These are phyloP conservation scores for Mormyrus hasselquistii DNA, from an alignment of 2,797 vertebrate species.

Conservation along the genomic window DNA sequence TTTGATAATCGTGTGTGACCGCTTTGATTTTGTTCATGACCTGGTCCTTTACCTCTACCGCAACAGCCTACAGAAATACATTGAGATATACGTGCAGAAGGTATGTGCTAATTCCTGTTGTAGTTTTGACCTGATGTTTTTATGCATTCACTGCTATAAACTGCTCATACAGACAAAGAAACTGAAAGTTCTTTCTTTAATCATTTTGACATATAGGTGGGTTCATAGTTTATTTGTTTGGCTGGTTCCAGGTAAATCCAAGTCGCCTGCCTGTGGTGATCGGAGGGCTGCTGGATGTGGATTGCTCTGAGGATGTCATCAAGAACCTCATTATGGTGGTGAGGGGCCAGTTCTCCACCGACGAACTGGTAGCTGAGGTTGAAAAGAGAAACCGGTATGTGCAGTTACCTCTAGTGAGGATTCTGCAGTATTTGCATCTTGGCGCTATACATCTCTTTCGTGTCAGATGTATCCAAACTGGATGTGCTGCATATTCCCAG, in stretches of 20 bases:
- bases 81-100: conserved; percentile 95
- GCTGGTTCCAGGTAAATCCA: conserved; percentile 77
- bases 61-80: conserved; percentile 93
- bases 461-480: not conserved
- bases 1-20: conserved; percentile 91
- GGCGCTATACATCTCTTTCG: not conserved
- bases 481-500: not conserved
- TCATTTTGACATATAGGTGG: not conserved
- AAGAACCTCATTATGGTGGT: conserved; percentile 96
- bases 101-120: conserved; percentile 47
- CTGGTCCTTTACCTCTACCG: conserved; percentile 87
- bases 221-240: not conserved
- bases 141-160: not conserved
- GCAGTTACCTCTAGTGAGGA: not conserved
- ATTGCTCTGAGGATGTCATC: conserved; percentile 92
- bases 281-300: conserved; percentile 86
- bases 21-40: conserved; percentile 91
- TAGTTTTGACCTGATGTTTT: not conserved
- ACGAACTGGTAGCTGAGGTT: conserved; percentile 89
- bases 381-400: conserved; percentile 87
- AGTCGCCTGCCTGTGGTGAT: conserved; percentile 90
- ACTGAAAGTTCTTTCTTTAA: not conserved
- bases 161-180: not conserved
- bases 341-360: conserved; percentile 93
- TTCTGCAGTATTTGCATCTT: not conserved